Evolutionary conservation across 2,113 vertebrate genomes (phyloP).

Genomic region (Polypterus bichir): DNA sequence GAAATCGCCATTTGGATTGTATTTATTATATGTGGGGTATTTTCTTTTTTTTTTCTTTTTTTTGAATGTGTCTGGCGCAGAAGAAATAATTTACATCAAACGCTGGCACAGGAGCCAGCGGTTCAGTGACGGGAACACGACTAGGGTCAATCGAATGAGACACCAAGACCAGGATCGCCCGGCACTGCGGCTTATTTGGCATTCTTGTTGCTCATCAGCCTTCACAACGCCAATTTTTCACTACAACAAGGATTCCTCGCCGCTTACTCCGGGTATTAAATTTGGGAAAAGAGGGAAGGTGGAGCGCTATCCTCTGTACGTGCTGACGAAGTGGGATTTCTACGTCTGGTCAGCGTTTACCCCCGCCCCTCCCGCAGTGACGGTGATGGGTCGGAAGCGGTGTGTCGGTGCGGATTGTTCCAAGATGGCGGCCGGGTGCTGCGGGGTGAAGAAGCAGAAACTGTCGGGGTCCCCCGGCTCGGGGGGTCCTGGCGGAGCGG

Average conservation of each 20-base stretch:
- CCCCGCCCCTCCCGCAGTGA: conserved; percentile 71
- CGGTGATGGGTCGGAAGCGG: conserved; percentile 96
- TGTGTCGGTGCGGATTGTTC: conserved; percentile 90
- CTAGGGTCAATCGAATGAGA: conserved; percentile 41
- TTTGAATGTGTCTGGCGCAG: too few species aligned
- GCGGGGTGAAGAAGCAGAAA: conserved; percentile 99
- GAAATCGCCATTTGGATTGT: too few species aligned
- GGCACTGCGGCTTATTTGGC: conserved; percentile 46
- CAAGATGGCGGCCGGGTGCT: conserved; percentile 99
- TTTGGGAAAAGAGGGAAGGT: conserved; percentile 47
- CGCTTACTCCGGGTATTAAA: conserved; percentile 27
- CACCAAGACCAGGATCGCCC: conserved; percentile 38
- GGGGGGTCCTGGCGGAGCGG: conserved; percentile 68
- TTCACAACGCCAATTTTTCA: too few species aligned
- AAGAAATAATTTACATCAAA: too few species aligned
- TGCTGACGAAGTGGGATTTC: conserved; percentile 61
- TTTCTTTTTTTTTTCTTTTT: too few species aligned
- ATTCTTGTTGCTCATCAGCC: conserved; percentile 25
- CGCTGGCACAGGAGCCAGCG: conserved; percentile 25
- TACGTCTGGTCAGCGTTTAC: conserved; percentile 63
- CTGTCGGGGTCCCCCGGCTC: conserved; percentile 94
- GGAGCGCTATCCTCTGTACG: conserved; percentile 57
- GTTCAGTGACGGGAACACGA: conserved; percentile 28
- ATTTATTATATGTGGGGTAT: too few species aligned
- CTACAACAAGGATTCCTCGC: conserved; percentile 12